Base-by-base conservation (phyloP, 2,888 invertebrate genomes). In the Formica aserva region DNA sequence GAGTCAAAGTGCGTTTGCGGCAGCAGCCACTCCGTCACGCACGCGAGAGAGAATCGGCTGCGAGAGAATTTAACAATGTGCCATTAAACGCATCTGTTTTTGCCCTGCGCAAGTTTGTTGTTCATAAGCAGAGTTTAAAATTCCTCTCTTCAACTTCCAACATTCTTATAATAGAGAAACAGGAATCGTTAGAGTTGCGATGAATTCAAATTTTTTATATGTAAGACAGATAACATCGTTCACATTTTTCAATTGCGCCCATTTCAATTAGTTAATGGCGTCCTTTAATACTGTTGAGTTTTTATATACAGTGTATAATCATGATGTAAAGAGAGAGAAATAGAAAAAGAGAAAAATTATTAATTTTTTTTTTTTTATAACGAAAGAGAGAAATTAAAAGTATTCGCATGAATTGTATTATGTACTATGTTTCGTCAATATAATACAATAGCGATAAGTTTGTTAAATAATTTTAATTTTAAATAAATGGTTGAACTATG, bases 41-140 rank as follows among this genome's bases (percentile, higher is more conserved):
- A 35, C 88, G 83, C 83, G 83, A 71, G 75, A 71, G 77, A 75
- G 63, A 63, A 72, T 65, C 77, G 67, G 41, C 38, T 78, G 84
- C 38, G 66, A 55, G 57, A 67, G 63, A 84, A 84, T 86, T 85
- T 83, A 86, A 87, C 89, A 85, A 74, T 3, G 81, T 57, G 71
- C 82, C 86, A 84, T 89, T 89, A 89, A 89, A 71, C 76, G 86
- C 57, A 57, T 87, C 82, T 80, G 84, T 78, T 89, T 89, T 84
- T 60, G 38, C 35, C 35, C 52, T 22, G 45, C 18, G 18, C 75
- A 45, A 72, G 29, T 60, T 60, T 74, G 22, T 60, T 72, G 75
- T 45, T 45, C n/a, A 41, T 45, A 45, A n/a, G 18, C 26, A n/a
- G 26, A 71, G 9, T 11, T 11, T 1, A 29, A 22, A 32, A 71